Base-by-base conservation (phyloP, 2,888 invertebrate species). In the Hetaerina titia region DNA sequence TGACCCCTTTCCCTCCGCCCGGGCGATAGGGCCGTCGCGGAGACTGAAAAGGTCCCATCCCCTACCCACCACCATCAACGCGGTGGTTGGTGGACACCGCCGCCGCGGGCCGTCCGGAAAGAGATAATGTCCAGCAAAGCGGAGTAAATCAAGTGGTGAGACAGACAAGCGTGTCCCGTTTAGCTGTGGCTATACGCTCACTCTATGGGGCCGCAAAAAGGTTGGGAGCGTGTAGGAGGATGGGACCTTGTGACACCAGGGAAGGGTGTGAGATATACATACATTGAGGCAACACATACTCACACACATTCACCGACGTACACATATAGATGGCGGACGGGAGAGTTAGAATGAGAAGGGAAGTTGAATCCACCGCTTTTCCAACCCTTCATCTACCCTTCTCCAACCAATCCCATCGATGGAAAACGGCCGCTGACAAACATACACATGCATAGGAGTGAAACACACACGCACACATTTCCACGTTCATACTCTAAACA, bases 71-170 rank as follows among this genome's bases (percentile, higher is more conserved):
- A 6, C 25, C 81, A 31, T 81, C 81, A 31, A 25, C 31, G 81
- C 25, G n/a, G n/a, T n/a, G 31, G 81, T 74, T n/a, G 31, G 81
- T 22, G 81, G 31, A 81, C 31, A 13, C 25, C 25, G 74, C 74
- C 74, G 74, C 74, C 25, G 74, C 25, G 74, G 74, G 81, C 81
- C 81, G 25, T 22, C 81, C 81, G 81, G 81, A 81, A 81, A 81
- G 81, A 81, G 81, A 81, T 81, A 81, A 81, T 81, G 81, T 81
- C 81, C 69, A 69, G 31, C 81, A 81, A 81, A 81, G 81, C 81
- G 81, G 81, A 81, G 81, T 81, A 81, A 81, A 81, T 81, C 81
- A 81, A 81, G 81, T 22, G 81, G n/a, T 7, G 11, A 81, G 81
- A 81, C 22, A 81, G 31, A 81, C 81, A 13, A 81, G 81, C 81